Base-by-base conservation (phyloP, 2,113 vertebrate species). In the Megaceryle maxima region DNA sequence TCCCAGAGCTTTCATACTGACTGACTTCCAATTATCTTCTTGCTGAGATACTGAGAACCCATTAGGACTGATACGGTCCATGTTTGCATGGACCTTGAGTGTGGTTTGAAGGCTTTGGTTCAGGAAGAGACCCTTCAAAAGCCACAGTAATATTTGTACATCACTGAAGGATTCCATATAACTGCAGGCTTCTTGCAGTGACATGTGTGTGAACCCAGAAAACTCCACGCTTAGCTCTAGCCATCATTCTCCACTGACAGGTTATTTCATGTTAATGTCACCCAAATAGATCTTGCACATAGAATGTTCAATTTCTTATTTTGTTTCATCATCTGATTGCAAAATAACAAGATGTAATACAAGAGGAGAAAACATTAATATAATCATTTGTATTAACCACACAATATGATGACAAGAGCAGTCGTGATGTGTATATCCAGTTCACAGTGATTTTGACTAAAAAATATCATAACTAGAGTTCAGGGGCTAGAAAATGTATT, bases 381-480 rank as follows among this genome's bases (percentile, higher is more conserved):
- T 10, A 83, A n/a, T 76, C 22, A 68, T 62, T 83, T 46, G 3
- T 69, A 77, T 80, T 77, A 91, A 83, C 5, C 20, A 48, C 22
- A 57, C 16, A 25, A 22, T 57, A 48, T 31, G 29, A 55, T 64
- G n/a, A 18, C 33, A 31, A 31, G 55, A 83, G 50, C 87, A 83
- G 78, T 35, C 59, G 60, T 66, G 33, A 22, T 60, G 26, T 77
- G 2, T 92, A 37, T 43, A 66, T 37, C 13, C 39, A 67, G 21
- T n/a, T 88, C 28, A 24, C 22, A 17, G 11, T 41, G 46, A 70
- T 53, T 81, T 77, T 35, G 59, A 55, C 37, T 21, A 37, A 72
- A 75, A 80, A 53, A 35, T 33, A 26, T 28, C 0, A 0, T 64
- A 67, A 46, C 8, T 44, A 56, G 75, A 37, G 6, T 14, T 64